Conservation (phyloP, 37 sponge, comb jelly and placozoan genomes). For the Eunapius fragilis region DNA sequence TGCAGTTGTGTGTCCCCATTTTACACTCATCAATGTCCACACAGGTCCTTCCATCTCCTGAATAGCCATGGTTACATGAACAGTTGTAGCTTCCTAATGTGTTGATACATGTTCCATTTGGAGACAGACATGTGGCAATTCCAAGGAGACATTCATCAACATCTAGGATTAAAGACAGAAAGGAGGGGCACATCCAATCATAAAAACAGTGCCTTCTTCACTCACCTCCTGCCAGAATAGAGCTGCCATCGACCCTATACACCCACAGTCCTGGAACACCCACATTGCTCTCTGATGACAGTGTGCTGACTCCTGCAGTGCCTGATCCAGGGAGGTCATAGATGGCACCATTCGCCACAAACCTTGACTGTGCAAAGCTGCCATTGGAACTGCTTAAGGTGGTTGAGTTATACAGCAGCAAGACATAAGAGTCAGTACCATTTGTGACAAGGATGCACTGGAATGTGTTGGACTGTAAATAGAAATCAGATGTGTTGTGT, state of each 20-base stretch:
- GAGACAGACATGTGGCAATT: background rate
- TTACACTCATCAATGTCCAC: conserved; percentile 34
- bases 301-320: background rate
- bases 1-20: background rate
- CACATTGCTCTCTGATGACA: conserved; percentile 2
- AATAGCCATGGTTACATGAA: conserved; percentile 36
- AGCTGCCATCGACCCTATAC: conserved; percentile 2
- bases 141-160: conserved; percentile 10
- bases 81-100: conserved; percentile 26
- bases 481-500: background rate
- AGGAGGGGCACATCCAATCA: too few species aligned
- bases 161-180: too few species aligned
- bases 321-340: conserved; percentile 9
- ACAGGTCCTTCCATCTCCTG: conserved; percentile 34
- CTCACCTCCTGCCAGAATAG: background rate
- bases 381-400: background rate
- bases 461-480: background rate
- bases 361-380: background rate
- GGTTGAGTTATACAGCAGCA: background rate
- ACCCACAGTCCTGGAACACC: conserved; percentile 7
- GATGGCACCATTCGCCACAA: background rate
- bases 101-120: conserved; percentile 27
- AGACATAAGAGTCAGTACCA: background rate
- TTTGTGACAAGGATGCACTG: conserved; percentile 6
- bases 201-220: background rate